Percentiles rank a stretch among this genome's conserved stretches.
phyloP scores from a whole-genome alignment of 1,140 invertebrate genomes.

The Psilanteris sp. region DNA sequence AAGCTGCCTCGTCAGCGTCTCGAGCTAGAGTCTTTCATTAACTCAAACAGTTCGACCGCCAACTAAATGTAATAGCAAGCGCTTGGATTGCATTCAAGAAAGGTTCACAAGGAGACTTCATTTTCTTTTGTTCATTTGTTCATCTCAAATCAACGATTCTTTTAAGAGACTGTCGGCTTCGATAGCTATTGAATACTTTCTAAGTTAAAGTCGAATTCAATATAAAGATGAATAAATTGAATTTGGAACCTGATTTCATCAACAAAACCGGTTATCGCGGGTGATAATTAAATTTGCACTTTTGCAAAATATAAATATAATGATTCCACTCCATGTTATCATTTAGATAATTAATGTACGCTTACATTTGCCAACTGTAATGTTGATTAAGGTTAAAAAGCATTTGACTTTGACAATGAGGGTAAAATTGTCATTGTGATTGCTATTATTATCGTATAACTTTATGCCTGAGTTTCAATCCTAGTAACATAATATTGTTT shows the following conservation, averaged over 20 bases:
- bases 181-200: slow-evolving; percentile 46
- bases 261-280: slow-evolving; percentile 2
- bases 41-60: slow-evolving; percentile 69
- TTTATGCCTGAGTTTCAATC: too few species aligned
- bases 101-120: slow-evolving; percentile 64
- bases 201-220: slow-evolving; percentile 39
- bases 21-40: slow-evolving; percentile 70
- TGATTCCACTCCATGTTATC: too few species aligned
- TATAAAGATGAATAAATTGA: slow-evolving; percentile 41
- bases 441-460: too few species aligned
- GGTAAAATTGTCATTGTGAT: too few species aligned
- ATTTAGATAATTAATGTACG: too few species aligned
- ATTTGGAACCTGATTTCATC: slow-evolving; percentile 35
- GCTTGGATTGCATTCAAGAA: slow-evolving; percentile 70
- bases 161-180: slow-evolving; percentile 41
- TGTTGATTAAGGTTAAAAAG: too few species aligned
- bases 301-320: not conserved
- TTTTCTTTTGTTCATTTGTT: slow-evolving; percentile 65
- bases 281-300: not conserved
- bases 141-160: slow-evolving; percentile 59
- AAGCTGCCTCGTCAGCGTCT: slow-evolving; percentile 71
- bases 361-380: too few species aligned
- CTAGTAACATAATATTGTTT: too few species aligned
- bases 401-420: too few species aligned
- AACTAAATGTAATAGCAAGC: slow-evolving; percentile 70